Conservation (phyloP, 1,140 invertebrate species). For the Musca vetustissima region DNA sequence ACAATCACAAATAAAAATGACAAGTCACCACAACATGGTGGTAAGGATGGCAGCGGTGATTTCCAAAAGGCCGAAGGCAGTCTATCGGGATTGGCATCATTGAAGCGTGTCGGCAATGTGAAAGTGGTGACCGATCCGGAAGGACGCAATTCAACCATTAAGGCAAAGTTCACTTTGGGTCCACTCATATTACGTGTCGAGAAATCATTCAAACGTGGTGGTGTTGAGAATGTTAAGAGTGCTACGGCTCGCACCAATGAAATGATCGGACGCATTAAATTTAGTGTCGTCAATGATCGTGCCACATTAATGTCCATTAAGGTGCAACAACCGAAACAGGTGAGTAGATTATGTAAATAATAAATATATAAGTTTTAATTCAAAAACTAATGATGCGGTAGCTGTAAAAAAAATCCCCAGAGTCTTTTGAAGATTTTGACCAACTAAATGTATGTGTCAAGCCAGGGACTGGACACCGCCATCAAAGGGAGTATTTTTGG, state of each 20-base stretch:
- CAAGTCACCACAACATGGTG: slow-evolving; percentile 22
- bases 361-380: too few relatives aligned
- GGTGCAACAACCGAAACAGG: slow-evolving; percentile 83
- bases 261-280: slow-evolving; percentile 76
- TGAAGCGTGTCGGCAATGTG: slow-evolving; percentile 75
- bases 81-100: slow-evolving; percentile 73
- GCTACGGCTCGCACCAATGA: slow-evolving; percentile 82
- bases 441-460: too few relatives aligned
- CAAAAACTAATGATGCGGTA: too few relatives aligned
- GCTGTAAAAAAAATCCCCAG: too few relatives aligned
- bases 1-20: slow-evolving; percentile 40
- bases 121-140: slow-evolving; percentile 75
- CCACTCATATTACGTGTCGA: slow-evolving; percentile 78
- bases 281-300: slow-evolving; percentile 73
- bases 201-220: slow-evolving; percentile 76
- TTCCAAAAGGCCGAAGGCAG: slow-evolving; percentile 70
- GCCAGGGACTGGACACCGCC: too few relatives aligned
- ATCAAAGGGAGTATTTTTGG: too few relatives aligned
- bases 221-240: slow-evolving; percentile 72
- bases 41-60: slow-evolving; percentile 50
- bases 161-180: slow-evolving; percentile 77
- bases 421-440: too few relatives aligned
- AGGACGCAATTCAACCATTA: slow-evolving; percentile 70
- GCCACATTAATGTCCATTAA: slow-evolving; percentile 79
- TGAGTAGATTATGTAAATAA: slow-evolving; percentile 54